Percentiles rank a stretch among this genome's conserved stretches.
phyloP scores from a whole-genome alignment of 2,113 vertebrate species.

The Corvus moneduloides region DNA sequence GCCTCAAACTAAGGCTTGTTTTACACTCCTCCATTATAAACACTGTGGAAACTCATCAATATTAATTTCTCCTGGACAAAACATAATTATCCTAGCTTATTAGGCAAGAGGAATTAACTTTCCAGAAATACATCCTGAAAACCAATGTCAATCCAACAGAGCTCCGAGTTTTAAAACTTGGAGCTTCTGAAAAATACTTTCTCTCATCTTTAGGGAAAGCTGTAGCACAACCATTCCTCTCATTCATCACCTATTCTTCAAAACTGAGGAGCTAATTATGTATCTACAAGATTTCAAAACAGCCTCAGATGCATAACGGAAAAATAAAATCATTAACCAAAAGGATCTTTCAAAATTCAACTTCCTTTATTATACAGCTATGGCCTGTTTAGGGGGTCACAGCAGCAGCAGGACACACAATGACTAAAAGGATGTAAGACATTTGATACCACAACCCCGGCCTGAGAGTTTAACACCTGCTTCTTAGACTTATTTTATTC shows the following conservation, averaged over 20 bases:
- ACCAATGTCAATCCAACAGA: background rate
- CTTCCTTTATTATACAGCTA: accelerated
- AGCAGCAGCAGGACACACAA: background rate
- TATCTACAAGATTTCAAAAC: background rate
- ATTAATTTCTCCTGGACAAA: background rate
- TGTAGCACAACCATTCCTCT: background rate
- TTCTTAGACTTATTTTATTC: background rate
- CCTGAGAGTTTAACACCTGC: background rate
- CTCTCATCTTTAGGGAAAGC: background rate
- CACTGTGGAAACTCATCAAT: background rate
- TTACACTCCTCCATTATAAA: background rate
- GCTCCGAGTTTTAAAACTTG: background rate
- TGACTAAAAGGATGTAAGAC: background rate
- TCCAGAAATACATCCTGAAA: background rate
- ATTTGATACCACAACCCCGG: background rate
- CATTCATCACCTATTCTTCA: background rate
- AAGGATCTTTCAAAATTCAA: background rate
- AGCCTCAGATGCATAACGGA: background rate
- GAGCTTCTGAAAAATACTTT: background rate
- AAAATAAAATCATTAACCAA: background rate
- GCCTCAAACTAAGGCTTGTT: background rate
- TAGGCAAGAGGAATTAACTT: background rate
- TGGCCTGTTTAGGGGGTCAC: background rate
- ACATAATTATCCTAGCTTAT: background rate
- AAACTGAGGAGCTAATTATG: background rate